A percentile compares a stretch with the other conserved stretches of the same genome.
These are phyloP conservation scores for Perca fluviatilis DNA, from an alignment of 2,113 vertebrate species.

Conservation along the genomic window DNA sequence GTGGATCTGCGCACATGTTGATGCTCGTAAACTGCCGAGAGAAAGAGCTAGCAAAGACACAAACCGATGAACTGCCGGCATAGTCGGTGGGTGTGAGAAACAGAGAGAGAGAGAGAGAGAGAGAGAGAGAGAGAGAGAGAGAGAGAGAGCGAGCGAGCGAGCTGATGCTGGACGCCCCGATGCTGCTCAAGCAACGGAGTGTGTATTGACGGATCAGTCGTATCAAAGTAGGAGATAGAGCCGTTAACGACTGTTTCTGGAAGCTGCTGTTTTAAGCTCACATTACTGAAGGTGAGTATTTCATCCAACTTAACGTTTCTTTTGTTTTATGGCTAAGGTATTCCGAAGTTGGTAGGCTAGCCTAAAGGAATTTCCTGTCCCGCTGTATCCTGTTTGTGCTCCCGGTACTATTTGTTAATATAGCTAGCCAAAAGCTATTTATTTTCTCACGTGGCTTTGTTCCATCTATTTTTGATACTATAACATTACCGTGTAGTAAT, in stretches of 20 bases:
- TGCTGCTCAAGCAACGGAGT: constrained; percentile 56
- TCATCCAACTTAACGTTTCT: background rate
- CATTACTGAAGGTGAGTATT: constrained; percentile 65
- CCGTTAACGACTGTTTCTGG: background rate
- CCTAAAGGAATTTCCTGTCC: constrained; percentile 67
- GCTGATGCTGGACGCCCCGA: constrained; percentile 49
- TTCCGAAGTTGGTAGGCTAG: constrained; percentile 56
- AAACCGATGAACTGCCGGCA: constrained; percentile 54
- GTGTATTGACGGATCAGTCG: constrained; percentile 38
- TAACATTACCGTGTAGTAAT: background rate
- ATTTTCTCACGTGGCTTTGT: background rate
- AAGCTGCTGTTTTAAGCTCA: constrained; percentile 25
- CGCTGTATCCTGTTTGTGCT: constrained; percentile 26
- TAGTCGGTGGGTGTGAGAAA: constrained; percentile 27
- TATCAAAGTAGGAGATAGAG: constrained; percentile 11
- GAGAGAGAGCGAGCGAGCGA: background rate
- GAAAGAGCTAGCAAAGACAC: constrained; percentile 63
- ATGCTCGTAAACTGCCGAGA: constrained; percentile 79
- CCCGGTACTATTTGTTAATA: constrained; percentile 2
- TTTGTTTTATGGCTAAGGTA: constrained; percentile 8
- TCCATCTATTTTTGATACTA: background rate
- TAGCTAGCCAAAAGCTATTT: background rate
- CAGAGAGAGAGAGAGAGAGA: background rate
- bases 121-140: constrained; percentile 4
- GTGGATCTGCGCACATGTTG: constrained; percentile 86